Evolutionary conservation across 2,113 vertebrate genomes (phyloP).

Genomic region (Platysteira castanea): DNA sequence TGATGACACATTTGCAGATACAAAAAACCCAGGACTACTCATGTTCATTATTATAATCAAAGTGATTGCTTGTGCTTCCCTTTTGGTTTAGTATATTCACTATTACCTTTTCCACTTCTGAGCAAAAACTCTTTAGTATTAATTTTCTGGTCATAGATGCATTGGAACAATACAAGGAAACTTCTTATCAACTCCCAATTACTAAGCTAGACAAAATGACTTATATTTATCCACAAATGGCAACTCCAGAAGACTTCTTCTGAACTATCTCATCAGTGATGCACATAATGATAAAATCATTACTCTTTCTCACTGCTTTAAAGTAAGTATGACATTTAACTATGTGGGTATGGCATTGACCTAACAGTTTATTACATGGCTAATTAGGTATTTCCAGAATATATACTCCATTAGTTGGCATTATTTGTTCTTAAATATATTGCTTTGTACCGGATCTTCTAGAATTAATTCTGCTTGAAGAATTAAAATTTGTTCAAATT

Average conservation of each 20-base stretch:
- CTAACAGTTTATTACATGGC: not conserved
- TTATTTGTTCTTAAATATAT: not conserved
- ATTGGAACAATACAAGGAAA: not conserved
- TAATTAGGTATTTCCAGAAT: not conserved
- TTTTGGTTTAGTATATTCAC: not conserved
- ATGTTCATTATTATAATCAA: not conserved
- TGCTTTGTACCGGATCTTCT: not conserved
- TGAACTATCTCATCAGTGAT: not conserved
- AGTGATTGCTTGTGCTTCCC: not conserved
- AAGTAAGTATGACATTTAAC: not conserved
- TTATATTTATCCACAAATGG: not conserved
- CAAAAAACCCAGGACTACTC: rapidly evolving
- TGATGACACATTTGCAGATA: not conserved
- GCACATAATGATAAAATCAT: not conserved
- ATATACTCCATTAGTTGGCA: not conserved
- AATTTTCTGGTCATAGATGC: not conserved
- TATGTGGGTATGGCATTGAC: not conserved
- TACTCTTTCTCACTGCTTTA: not conserved
- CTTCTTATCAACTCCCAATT: not conserved
- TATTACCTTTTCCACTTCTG: not conserved
- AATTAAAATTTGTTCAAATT: not conserved
- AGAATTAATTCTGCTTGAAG: not conserved
- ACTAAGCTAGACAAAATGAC: not conserved
- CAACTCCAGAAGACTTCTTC: not conserved
- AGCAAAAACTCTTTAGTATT: not conserved